Conservation (phyloP, 2,888 invertebrate species). For the Sphaeridia pumilis region DNA sequence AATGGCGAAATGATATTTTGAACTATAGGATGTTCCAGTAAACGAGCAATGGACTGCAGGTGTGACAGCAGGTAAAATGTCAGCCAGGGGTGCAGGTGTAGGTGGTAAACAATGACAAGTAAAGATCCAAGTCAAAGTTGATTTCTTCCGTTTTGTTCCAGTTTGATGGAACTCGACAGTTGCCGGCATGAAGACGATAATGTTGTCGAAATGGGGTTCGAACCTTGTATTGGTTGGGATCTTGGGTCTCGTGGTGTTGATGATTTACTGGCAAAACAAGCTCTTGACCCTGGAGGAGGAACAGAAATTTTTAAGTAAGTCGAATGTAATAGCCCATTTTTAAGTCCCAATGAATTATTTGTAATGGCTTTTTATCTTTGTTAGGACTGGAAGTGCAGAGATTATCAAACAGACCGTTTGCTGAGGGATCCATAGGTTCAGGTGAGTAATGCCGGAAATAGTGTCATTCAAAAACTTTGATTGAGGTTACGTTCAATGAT, state of each 20-base stretch:
- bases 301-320: conserved; percentile 33
- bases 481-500: background rate
- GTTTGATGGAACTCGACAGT: background rate
- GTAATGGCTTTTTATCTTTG: too few relatives aligned
- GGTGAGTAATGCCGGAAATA: background rate
- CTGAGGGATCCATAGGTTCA: background rate
- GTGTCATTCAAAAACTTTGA: background rate
- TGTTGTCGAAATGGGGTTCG: conserved; percentile 36
- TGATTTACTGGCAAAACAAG: conserved; percentile 36
- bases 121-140: background rate
- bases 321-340: too few relatives aligned
- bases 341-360: too few relatives aligned
- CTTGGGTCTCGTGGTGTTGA: conserved; percentile 30
- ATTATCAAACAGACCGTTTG: too few relatives aligned
- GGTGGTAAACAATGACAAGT: too few relatives aligned
- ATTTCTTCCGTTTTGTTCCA: background rate
- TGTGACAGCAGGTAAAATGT: too few relatives aligned
- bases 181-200: conserved; percentile 33
- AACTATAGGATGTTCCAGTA: too few relatives aligned
- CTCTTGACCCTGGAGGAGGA: conserved; percentile 31
- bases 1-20: too few relatives aligned
- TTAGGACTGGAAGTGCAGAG: too few relatives aligned
- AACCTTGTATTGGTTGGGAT: conserved; percentile 31
- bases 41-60: too few relatives aligned
- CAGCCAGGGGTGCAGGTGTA: too few relatives aligned